Base-by-base conservation (phyloP, 2,888 invertebrate species). In the Epinotia bilunana region DNA sequence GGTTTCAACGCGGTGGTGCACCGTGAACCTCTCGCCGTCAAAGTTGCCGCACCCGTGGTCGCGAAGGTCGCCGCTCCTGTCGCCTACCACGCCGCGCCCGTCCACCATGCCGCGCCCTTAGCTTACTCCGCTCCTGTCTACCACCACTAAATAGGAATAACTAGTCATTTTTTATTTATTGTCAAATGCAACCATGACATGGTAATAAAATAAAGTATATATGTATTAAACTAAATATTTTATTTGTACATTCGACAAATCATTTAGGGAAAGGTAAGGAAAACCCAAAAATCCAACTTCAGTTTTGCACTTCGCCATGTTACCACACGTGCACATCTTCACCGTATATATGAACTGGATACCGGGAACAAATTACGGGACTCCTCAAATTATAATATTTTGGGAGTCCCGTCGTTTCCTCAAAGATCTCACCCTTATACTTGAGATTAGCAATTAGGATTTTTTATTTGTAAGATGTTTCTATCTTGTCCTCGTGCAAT, bases 1-100 rank as follows among this genome's bases (percentile, higher is more conserved):
- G 94, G 94, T 62, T 94, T 94, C 87, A 94, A 94, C 83, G 94
- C 94, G 55, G 92, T 94, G 49, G 94, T 94, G 4, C 90, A 86
- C 83, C 90, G 84, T 78, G 92, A 92, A 77, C 88, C 92, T 60
- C 82, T 92, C 82, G 84, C 78, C 69, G 86, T 89, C 77, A 88
- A 86, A 79, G 82, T 86, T 11, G 85, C 83, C 73, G 82, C 83
- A 78, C 84, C 72, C 77, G 83, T 73, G 20, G 64, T 77, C 20
- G 78, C 78, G 49, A 79, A 80, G 73, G 80, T 79, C 39, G 79
- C 82, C 18, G 76, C 82, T 11, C 82, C 85, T 6, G 94, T 82
- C 0, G 81, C 79, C 33, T 77, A 79, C 61, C 78, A 82, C 77
- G 81, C 84, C 46, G 79, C 83, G 6, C 82, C 83, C 0, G 61